Evolutionary conservation across 2,113 vertebrate genomes (phyloP).

Genomic region (Cercocebus atys): DNA sequence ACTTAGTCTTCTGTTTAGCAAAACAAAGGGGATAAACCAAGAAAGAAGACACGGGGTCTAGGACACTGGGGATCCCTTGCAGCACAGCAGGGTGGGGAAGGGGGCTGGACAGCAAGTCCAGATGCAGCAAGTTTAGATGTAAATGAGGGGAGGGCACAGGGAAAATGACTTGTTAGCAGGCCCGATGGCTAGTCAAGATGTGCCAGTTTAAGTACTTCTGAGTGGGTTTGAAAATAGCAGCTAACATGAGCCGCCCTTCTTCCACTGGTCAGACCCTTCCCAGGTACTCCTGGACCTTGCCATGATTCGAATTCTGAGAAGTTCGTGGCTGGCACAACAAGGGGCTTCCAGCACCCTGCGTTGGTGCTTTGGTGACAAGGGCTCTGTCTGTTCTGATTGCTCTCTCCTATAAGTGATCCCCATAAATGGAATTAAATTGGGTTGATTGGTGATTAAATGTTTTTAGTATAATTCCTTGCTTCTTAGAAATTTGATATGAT

Average conservation of each 20-base stretch:
- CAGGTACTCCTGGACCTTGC: too few relatives aligned
- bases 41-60: background rate
- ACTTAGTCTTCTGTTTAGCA: background rate
- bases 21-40: background rate
- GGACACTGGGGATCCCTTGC: background rate
- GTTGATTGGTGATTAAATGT: background rate
- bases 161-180: background rate
- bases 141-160: background rate
- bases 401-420: background rate
- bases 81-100: too few relatives aligned
- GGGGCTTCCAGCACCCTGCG: background rate
- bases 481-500: background rate
- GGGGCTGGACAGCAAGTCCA: background rate
- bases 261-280: background rate
- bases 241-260: background rate
- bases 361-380: background rate
- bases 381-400: background rate
- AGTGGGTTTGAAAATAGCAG: background rate
- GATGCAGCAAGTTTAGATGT: background rate
- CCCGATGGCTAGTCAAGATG: background rate
- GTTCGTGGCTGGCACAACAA: background rate
- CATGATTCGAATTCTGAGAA: background rate
- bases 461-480: constrained; percentile 10
- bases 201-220: background rate
- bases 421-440: background rate